These are phyloP conservation scores for Volucella inanis DNA, from an alignment of 2,888 invertebrate species.

Conservation along the genomic window DNA sequence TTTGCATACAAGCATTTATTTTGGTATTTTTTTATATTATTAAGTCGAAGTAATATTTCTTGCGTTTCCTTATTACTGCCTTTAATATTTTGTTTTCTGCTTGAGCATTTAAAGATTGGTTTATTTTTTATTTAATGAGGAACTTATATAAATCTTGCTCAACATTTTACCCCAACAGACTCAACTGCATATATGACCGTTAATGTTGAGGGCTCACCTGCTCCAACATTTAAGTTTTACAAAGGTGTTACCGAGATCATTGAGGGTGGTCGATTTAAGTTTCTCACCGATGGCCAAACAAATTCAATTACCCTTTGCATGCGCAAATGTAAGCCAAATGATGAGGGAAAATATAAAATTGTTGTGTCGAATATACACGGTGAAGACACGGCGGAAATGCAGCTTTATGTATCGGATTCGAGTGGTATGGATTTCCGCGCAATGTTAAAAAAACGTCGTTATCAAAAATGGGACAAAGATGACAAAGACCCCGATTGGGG, in stretches of 20 bases:
- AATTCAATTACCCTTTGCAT: conserved; percentile 97
- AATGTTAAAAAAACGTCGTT: conserved; percentile 97
- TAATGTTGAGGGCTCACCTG: conserved; percentile 96
- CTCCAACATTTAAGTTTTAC: conserved; percentile 97
- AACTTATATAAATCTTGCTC: not conserved
- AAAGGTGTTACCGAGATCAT: conserved; percentile 96
- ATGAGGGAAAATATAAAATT: conserved; percentile 98
- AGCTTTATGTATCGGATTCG: conserved; percentile 97
- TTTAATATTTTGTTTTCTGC: conserved; percentile 16
- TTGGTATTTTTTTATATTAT: too few relatives aligned
- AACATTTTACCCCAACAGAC: conserved; percentile 84
- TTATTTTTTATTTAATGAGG: too few relatives aligned
- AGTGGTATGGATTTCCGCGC: conserved; percentile 99
- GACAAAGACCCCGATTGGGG: conserved; percentile 97
- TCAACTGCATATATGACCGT: conserved; percentile 96
- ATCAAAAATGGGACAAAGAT: conserved; percentile 95
- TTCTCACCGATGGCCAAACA: conserved; percentile 96
- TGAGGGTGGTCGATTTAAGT: conserved; percentile 97
- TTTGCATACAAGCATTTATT: too few relatives aligned
- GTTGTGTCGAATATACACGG: conserved; percentile 97
- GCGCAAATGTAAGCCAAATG: conserved; percentile 97
- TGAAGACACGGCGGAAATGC: conserved; percentile 97
- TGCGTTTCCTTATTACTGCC: not conserved
- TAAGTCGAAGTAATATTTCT: too few relatives aligned
- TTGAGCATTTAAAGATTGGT: too few relatives aligned